Evolutionary conservation across 2,797 vertebrate genomes (phyloP), one percentile per base, ranked within the genome.

Genomic region (Pseudomugil gertrudae): DNA sequence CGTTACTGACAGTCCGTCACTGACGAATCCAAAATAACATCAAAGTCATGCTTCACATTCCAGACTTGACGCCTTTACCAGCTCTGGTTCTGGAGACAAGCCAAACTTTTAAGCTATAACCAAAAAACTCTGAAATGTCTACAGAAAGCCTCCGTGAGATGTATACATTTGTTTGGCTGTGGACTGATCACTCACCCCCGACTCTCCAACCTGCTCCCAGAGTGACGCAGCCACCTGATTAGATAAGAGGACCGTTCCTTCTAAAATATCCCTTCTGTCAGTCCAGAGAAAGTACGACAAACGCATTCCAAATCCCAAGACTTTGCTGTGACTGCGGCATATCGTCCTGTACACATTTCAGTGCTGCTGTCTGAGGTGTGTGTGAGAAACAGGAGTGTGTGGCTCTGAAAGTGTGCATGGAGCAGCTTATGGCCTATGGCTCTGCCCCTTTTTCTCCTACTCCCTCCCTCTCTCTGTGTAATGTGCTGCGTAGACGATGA

Each of bases 11-110:
- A 74, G 73, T 52, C 57, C 76, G 62, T 54, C 63, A 51, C 79
- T 58, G 72, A 77, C 80, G 75, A 77, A 77, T 81, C 80, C 67
- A 76, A 87, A 92, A 89, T 84, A 89, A 87, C 88, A 83, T 87
- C 83, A 87, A 84, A 90, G 80, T 30, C 74, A 7, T 70, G 65
- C 33, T 82, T 84, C 63, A 45, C 79, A 85, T 80, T 72, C 80
- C 84, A 79, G 43, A 76, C 70, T 79, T 74, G 60, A 80, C 72
- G 59, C 60, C 67, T 90, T 83, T 65, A 84, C 76, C 76, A 55
- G 79, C 79, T 83, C 66, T 50, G 13, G 2, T 59, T 32, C 67
- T 38, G 51, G 72, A 86, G 80, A 77, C 24, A 13, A 83, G 80
- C 79, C 81, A 57, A 66, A 80, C 51, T 77, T 84, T 64, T 60